These are phyloP conservation scores for Sitodiplosis mosellana DNA, from an alignment of 1,140 invertebrate species.

Conservation along the genomic window DNA sequence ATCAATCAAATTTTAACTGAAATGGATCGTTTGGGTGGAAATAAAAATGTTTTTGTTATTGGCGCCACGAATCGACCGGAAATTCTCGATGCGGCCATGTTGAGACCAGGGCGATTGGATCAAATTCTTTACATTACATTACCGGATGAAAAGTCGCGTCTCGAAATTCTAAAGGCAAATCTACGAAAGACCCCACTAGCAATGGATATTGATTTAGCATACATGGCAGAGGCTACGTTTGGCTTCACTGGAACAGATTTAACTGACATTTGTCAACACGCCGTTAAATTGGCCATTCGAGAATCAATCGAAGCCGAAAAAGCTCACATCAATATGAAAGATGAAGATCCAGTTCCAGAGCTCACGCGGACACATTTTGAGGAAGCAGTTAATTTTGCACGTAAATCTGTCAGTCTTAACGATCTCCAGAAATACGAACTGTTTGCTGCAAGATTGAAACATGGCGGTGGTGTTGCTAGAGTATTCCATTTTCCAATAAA, in stretches of 20 bases:
- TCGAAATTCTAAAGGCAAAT: conserved; percentile 89
- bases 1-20: conserved; percentile 99
- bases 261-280: conserved; percentile 98
- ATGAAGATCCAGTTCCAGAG: conserved; percentile 96
- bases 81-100: conserved; percentile 97
- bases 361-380: conserved; percentile 95
- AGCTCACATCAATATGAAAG: conserved; percentile 90
- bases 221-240: conserved; percentile 89
- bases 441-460: conserved; percentile 99
- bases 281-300: conserved; percentile 96
- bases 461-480: conserved; percentile 94
- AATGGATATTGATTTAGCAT: conserved; percentile 84
- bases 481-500: conserved; percentile 60
- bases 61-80: conserved; percentile 48
- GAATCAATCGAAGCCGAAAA: conserved; percentile 94
- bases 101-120: conserved; percentile 94
- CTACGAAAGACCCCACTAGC: conserved; percentile 93
- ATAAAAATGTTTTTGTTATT: conserved; percentile 99
- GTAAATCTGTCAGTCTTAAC: conserved; percentile 97
- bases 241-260: conserved; percentile 98
- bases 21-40: conserved; percentile 99
- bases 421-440: conserved; percentile 99
- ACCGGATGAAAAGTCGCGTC: conserved; percentile 94
- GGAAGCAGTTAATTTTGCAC: conserved; percentile 98
- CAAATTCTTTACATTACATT: conserved; percentile 99